These are phyloP conservation scores for Chrysopilus asiliformis DNA, from an alignment of 2,888 invertebrate genomes.

Conservation along the genomic window DNA sequence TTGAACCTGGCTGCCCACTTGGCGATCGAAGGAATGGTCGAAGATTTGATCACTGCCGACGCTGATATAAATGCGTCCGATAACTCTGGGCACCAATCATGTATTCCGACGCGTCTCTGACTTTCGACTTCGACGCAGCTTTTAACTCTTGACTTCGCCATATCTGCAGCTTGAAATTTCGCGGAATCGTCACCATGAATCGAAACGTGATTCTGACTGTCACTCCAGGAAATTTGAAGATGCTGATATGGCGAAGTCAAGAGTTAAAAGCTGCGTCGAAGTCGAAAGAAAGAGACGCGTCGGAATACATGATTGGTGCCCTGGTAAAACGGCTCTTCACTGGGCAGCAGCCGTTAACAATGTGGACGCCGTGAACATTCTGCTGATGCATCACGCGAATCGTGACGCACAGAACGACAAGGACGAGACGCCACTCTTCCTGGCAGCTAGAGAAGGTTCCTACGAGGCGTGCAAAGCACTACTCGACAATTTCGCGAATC, in stretches of 20 bases:
- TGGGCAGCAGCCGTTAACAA: conserved; percentile 98
- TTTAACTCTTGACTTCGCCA: no score
- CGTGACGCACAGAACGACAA: conserved; percentile 94
- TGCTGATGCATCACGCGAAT: conserved; percentile 88
- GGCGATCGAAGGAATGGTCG: conserved; percentile 93
- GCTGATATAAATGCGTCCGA: conserved; percentile 94
- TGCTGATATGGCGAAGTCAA: no score
- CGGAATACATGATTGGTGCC: no score
- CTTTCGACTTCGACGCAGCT: no score
- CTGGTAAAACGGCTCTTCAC: conserved; percentile 93
- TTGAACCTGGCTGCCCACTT: conserved; percentile 82
- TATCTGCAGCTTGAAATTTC: no score
- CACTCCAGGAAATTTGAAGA: no score
- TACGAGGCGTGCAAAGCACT: conserved; percentile 84
- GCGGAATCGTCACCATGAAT: no score
- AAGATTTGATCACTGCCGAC: conserved; percentile 86
- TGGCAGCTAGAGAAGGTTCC: conserved; percentile 91
- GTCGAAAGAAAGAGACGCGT: no score
- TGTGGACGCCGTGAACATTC: conserved; percentile 79
- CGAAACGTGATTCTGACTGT: no score
- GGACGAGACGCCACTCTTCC: conserved; percentile 93
- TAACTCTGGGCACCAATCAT: conserved; percentile 80
- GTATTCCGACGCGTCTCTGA: no score
- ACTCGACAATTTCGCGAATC: conserved; percentile 82
- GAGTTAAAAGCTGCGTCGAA: no score